Evolutionary conservation across 1,140 invertebrate genomes (phyloP), one percentile per base, ranked within the genome.

Genomic region (Calephelis virginiensis): DNA sequence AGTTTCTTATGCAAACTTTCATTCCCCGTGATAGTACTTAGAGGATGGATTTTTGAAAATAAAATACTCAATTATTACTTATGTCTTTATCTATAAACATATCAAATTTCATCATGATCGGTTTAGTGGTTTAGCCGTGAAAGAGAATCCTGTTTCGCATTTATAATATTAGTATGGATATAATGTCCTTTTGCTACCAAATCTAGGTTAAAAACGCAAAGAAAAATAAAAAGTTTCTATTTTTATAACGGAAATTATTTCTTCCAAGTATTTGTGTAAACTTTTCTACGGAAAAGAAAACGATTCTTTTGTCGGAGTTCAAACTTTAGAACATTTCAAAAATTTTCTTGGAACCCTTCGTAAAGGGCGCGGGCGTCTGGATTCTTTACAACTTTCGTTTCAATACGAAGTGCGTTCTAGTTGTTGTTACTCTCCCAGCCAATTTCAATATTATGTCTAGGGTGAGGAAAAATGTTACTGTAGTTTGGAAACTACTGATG

Each of bases 281-380:
- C 37, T 59, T 38, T 59, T 17, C 17, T 17, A 17, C 17, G 17
- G 28, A 12, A 38, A 37, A 17, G 28, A 59, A 37, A 37, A 28
- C 17, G 17, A 28, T 37, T 59, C 28, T 59, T 59, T 59, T 37
- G 17, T 59, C 11, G 37, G 10, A 59, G 49, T 60, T 40, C 59
- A 67, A 63, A 45, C 63, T 63, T 66, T 13, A 9, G 46, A 67
- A 67, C 59, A 71, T 72, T 61, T 61, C 56, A 63, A 67, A 61
- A 59, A 69, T 69, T 64, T 65, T 60, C 66, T 74, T 74, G 74
- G 72, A 72, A 63, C 40, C 66, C 66, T 73, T 71, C 61, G 71
- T 67, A 72, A 63, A 50, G 62, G 59, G 48, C 60, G 56, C 46
- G 62, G 59, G 48, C 60, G 56, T 48, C 47, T 61, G 60, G 40